Evolutionary conservation across 2,113 vertebrate genomes (phyloP), one percentile per base, ranked within the genome.

Genomic region (Bettongia penicillata): DNA sequence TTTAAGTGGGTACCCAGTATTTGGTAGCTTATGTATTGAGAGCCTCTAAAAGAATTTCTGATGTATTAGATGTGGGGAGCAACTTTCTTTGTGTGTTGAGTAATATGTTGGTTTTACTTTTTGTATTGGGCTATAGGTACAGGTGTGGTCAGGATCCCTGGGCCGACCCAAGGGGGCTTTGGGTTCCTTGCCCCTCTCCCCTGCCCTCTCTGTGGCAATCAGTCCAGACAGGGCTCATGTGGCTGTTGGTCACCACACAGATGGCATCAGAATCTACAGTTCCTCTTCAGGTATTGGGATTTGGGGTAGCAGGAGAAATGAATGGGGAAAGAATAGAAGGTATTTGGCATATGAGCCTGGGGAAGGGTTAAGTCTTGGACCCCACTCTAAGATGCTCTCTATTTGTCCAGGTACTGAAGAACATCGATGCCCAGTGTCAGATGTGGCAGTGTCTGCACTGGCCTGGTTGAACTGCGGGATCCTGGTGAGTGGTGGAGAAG

Each of bases 91-190:
- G 8, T 22, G 37, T 84, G 22, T 23, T 84, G 68, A 14, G 43
- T 84, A 84, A 43, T 84, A n/a, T 43, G 16, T 84, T 84, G 37
- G 37, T 43, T 43, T 84, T 19, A 22, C 68, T 84, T 43, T 84
- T 91, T 94, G 89, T 94, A 31, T 97, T 1, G 55, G 77, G 8
- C 94, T 22, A 43, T 97, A 99, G 99, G 98, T 99, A 84, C 98
- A 99, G 84, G 97, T 99, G 77, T 99, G 99, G 99, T 99, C 99
- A 19, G 99, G 99, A 1, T 99, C 98, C 97, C 99, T 99, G 8
- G 99, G 99, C 24, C 97, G 89, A 7, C 98, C 97, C 49, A 92
- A 98, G 19, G 93, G 97, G 2, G n/a, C 94, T 24, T 97, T 93
- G 97, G 98, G 96, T 93, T 94, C 51, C 90, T 97, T 19, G 10